Conservation (phyloP, 2,888 invertebrate species). For the Scaptodrosophila latifasciaeformis region DNA sequence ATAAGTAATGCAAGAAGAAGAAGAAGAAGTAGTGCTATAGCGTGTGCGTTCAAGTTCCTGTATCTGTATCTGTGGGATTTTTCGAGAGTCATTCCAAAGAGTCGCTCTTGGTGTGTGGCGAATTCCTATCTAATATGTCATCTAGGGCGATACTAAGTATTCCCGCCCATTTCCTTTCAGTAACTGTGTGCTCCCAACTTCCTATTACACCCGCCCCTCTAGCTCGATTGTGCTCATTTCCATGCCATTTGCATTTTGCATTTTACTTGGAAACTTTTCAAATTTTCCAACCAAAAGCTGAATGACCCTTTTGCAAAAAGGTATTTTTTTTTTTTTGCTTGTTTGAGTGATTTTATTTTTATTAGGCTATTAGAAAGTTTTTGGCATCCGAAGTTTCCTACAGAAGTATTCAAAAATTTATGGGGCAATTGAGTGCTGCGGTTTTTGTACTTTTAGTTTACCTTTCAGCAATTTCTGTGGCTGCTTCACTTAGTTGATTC, state of each 20-base stretch:
- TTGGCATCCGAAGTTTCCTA: conserved; percentile 8
- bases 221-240: no score
- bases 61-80: conserved; percentile 15
- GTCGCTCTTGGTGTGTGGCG: no score
- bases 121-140: no score
- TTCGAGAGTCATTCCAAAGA: no score
- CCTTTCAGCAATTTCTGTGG: not conserved
- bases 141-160: no score
- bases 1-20: conserved; percentile 14
- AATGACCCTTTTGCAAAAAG: no score
- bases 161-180: not conserved
- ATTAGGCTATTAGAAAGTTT: conserved; percentile 42
- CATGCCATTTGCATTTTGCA: not conserved
- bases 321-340: no score
- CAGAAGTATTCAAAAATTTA: conserved; percentile 11
- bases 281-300: conserved; percentile 17
- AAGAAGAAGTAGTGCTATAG: not conserved
- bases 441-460: not conserved
- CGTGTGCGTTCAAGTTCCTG: no score
- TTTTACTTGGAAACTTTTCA: conserved; percentile 28
- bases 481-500: conserved; percentile 17
- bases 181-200: no score
- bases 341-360: conserved; percentile 32
- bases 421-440: conserved; percentile 22
- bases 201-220: no score